These are phyloP conservation scores for Sapajus apella DNA, from an alignment of 2,113 vertebrate species.

Conservation along the genomic window DNA sequence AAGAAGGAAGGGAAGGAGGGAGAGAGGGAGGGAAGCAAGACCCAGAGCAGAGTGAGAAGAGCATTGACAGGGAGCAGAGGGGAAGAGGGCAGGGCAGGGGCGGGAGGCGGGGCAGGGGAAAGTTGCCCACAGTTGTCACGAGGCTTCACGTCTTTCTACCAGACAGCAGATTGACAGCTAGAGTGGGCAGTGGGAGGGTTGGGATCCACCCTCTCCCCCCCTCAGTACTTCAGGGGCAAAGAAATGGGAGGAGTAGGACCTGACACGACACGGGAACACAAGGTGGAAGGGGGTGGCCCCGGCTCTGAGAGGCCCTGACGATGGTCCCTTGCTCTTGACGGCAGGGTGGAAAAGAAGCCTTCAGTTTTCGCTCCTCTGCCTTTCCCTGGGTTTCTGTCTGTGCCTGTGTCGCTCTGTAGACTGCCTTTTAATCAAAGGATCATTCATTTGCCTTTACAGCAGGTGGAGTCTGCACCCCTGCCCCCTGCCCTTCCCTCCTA, in stretches of 20 bases:
- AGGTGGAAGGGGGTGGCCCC: background rate
- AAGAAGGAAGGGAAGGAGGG: background rate
- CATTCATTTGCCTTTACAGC: background rate
- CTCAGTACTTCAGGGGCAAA: constrained; percentile 37
- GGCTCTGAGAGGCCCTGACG: background rate
- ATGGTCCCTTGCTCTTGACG: background rate
- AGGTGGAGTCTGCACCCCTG: no score
- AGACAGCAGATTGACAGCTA: constrained; percentile 75
- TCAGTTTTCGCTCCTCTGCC: no score
- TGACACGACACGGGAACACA: background rate
- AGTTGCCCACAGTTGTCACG: constrained; percentile 75
- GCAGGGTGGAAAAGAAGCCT: background rate
- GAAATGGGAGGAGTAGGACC: background rate
- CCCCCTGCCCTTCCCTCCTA: fast-evolving
- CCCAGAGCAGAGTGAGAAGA: background rate
- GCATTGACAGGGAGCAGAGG: constrained; percentile 54
- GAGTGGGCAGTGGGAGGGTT: constrained; percentile 79
- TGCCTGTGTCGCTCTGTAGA: background rate
- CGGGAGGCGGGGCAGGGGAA: constrained; percentile 68
- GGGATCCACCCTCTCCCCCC: constrained; percentile 53
- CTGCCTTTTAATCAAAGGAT: background rate
- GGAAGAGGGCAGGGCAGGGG: constrained; percentile 78
- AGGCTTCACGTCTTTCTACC: constrained; percentile 62
- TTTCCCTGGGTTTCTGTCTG: background rate
- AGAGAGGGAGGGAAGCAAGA: background rate